Evolutionary conservation across 2,888 invertebrate genomes (phyloP).

Genomic region (Limnephilus rhombicus): DNA sequence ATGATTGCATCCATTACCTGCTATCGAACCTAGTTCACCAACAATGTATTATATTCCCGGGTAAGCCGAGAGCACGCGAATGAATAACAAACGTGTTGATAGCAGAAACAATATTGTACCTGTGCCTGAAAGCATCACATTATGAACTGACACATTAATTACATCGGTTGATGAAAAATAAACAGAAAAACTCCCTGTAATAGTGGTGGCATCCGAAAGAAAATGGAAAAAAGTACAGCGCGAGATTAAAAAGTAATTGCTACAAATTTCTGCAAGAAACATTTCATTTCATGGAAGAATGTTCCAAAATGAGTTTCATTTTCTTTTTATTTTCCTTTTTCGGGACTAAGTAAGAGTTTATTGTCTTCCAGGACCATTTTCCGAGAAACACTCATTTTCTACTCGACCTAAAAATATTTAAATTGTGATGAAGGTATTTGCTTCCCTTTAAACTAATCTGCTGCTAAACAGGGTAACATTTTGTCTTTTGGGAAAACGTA

Average conservation of each 20-base stretch:
- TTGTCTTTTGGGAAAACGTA: neutral
- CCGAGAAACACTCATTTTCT: conserved; percentile 37
- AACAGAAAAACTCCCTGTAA: conserved; percentile 32
- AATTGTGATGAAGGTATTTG: conserved; percentile 26
- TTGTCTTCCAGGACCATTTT: conserved; percentile 49
- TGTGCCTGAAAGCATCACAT: conserved; percentile 54
- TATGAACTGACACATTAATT: conserved; percentile 54
- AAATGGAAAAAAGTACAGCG: conserved; percentile 51
- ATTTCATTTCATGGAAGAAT: conserved; percentile 53
- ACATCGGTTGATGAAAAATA: conserved; percentile 56
- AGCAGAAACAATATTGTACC: conserved; percentile 42
- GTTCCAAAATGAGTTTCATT: conserved; percentile 53
- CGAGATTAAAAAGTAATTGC: conserved; percentile 63
- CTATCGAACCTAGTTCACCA: neutral
- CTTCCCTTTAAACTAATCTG: neutral
- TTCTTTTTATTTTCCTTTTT: conserved; percentile 53
- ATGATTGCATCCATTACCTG: neutral
- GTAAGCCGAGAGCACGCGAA: neutral
- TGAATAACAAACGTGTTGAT: neutral
- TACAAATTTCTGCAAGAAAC: conserved; percentile 52
- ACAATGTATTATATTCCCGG: neutral
- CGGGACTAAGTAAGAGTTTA: conserved; percentile 51
- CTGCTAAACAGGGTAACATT: neutral
- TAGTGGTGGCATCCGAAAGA: conserved; percentile 38
- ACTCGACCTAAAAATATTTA: conserved; percentile 32